A percentile compares a stretch with the other conserved stretches of the same genome.
Conservation (phyloP, 2,797 vertebrate species). For the Ateles fusciceps region DNA sequence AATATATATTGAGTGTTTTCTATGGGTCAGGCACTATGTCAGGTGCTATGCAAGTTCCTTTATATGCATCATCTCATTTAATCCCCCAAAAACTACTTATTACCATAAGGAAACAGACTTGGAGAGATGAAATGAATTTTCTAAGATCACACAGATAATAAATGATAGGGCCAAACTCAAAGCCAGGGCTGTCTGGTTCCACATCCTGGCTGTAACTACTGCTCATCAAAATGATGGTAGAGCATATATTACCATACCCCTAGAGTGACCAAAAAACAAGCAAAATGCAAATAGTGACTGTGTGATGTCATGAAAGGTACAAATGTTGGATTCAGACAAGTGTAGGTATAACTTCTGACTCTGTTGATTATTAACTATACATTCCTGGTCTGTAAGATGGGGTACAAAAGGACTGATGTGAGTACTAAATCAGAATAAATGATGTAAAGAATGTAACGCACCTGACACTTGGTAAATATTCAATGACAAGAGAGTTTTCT, state of each 20-base stretch:
- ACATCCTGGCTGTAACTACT: not conserved
- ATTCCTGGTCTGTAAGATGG: slow-evolving; percentile 3
- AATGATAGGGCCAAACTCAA: not conserved
- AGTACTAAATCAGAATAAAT: not conserved
- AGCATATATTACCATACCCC: not conserved
- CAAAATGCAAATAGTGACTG: not conserved
- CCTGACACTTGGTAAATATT: not conserved
- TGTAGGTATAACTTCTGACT: not conserved
- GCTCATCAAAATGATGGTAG: not conserved
- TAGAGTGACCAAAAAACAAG: not conserved
- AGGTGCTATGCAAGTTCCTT: not conserved
- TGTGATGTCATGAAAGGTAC: not conserved
- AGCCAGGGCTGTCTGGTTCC: not conserved
- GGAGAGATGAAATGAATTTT: slow-evolving; percentile 18
- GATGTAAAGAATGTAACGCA: not conserved
- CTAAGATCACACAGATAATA: not conserved
- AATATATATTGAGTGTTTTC: not conserved
- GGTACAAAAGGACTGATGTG: not conserved
- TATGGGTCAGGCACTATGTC: not conserved
- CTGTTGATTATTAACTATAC: slow-evolving; percentile 5
- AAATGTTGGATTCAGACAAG: slow-evolving; percentile 19
- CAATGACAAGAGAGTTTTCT: not conserved
- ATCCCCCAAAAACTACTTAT: not conserved
- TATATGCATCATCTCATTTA: not conserved
- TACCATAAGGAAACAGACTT: slow-evolving; percentile 14